Evolutionary conservation across 2,113 vertebrate species (phyloP).

Genomic region (Leucopsar rothschildi): DNA sequence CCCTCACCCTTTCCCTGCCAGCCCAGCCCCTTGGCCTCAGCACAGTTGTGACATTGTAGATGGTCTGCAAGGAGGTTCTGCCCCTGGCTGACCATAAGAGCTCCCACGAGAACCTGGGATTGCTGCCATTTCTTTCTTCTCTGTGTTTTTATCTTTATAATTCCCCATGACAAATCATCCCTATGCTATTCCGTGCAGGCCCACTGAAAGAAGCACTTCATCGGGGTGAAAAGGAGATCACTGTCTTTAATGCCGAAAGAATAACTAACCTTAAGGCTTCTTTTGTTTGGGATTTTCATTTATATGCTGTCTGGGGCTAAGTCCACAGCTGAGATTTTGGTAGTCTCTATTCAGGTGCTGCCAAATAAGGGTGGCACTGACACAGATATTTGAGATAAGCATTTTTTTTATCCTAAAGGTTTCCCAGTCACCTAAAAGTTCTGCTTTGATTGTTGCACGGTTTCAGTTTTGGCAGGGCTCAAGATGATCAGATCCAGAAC

Average conservation of each 20-base stretch:
- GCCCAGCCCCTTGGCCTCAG: background rate
- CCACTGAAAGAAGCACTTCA: background rate
- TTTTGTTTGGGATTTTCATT: background rate
- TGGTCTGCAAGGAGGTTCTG: background rate
- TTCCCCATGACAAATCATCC: background rate
- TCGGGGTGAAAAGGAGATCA: background rate
- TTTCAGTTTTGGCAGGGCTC: background rate
- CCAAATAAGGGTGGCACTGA: background rate
- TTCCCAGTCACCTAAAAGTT: background rate
- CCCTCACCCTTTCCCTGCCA: rapidly evolving
- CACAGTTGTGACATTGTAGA: background rate
- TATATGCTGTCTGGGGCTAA: background rate
- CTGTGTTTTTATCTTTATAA: background rate
- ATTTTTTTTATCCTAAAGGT: background rate
- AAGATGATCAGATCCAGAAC: background rate
- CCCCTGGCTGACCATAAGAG: background rate
- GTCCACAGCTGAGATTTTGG: background rate
- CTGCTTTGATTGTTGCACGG: background rate
- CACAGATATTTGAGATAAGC: background rate
- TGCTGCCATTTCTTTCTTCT: background rate
- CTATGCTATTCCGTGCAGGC: background rate
- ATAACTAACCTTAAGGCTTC: background rate
- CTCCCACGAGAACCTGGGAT: background rate
- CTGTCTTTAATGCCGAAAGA: background rate
- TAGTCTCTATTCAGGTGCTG: background rate